phyloP scores from a whole-genome alignment of 2,797 vertebrate genomes.

The Petrocephalus sullivani region DNA sequence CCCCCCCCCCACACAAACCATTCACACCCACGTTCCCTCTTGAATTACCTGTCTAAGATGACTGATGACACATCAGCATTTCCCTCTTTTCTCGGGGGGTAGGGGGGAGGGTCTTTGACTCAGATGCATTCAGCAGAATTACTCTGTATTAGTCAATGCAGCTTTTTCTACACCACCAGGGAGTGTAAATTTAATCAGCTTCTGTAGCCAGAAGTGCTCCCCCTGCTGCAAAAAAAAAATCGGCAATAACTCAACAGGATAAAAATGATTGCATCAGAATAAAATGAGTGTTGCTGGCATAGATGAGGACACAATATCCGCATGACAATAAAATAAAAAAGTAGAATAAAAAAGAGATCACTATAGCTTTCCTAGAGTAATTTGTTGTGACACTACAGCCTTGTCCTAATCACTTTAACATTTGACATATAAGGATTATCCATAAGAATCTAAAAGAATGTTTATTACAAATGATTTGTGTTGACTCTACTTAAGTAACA shows the following conservation, averaged over 20 bases:
- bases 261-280: conserved; percentile 37
- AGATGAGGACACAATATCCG: neutral
- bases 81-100: conserved; percentile 17
- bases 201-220: neutral
- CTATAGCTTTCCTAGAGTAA: neutral
- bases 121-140: conserved; percentile 33
- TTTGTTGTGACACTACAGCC: neutral
- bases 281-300: conserved; percentile 30
- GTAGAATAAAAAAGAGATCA: neutral
- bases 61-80: conserved; percentile 35
- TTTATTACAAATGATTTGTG: conserved; percentile 25
- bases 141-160: conserved; percentile 26
- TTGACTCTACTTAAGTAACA: neutral
- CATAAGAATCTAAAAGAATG: conserved; percentile 40
- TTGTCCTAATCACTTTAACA: neutral
- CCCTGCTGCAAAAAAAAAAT: conserved; percentile 14
- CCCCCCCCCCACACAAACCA: neutral
- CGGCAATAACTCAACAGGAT: conserved; percentile 36
- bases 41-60: conserved; percentile 35
- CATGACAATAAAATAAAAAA: conserved; percentile 14
- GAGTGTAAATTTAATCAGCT: conserved; percentile 30
- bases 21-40: conserved; percentile 15
- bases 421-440: neutral
- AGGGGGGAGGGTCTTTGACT: conserved; percentile 14
- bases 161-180: conserved; percentile 29